These are phyloP conservation scores for Margaritifera margaritifera DNA, from an alignment of 2,888 invertebrate species.

Conservation along the genomic window DNA sequence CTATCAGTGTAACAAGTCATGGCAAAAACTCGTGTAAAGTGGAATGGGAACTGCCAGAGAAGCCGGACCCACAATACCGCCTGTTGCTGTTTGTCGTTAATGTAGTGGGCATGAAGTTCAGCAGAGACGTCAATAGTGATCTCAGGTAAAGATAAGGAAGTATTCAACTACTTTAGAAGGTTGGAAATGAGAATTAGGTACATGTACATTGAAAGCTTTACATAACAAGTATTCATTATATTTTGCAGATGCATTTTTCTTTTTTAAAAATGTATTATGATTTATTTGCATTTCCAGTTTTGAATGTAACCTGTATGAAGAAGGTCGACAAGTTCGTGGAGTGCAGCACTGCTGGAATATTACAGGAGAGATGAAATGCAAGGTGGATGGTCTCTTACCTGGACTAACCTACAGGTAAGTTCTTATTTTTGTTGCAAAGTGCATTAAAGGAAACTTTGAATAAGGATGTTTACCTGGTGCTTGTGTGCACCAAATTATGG, in stretches of 20 bases:
- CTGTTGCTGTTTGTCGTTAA: constrained; percentile 67
- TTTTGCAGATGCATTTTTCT: too few species aligned
- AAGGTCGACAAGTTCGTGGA: constrained; percentile 58
- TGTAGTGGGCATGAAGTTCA: constrained; percentile 67
- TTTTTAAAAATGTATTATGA: neutral
- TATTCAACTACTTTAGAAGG: too few species aligned
- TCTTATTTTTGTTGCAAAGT: neutral
- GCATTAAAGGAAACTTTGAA: too few species aligned
- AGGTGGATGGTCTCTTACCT: constrained; percentile 66
- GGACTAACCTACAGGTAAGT: constrained; percentile 67
- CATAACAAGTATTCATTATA: too few species aligned
- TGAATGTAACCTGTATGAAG: constrained; percentile 69
- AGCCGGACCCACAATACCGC: constrained; percentile 59
- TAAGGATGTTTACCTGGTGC: too few species aligned
- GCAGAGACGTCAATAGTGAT: constrained; percentile 65
- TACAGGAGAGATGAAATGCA: constrained; percentile 50
- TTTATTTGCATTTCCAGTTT: constrained; percentile 56
- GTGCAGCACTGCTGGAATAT: constrained; percentile 72
- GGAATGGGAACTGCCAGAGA: constrained; percentile 59
- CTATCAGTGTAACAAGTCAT: constrained; percentile 62
- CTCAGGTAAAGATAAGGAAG: constrained; percentile 56
- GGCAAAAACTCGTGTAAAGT: constrained; percentile 60
- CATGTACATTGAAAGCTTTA: too few species aligned
- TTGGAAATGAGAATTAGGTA: too few species aligned
- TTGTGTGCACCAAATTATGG: too few species aligned